A percentile compares a stretch with the other conserved stretches of the same genome.
Evolutionary conservation across 2,888 invertebrate genomes (phyloP).

Genomic region (Netelia inedita): DNA sequence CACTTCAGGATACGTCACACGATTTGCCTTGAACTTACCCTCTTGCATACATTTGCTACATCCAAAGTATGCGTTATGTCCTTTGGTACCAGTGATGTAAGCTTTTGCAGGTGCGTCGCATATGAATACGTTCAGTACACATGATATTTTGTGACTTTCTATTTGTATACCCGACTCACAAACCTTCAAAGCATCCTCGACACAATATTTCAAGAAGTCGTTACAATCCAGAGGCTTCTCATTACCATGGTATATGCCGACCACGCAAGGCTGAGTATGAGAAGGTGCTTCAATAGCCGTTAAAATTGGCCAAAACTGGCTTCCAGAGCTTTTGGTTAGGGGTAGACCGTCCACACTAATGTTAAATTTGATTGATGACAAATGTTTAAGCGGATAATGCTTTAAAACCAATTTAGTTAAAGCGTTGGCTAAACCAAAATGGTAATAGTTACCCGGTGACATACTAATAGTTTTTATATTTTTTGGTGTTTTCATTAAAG

Average conservation of each 20-base stretch:
- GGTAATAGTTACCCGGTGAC: not conserved
- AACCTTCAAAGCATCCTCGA: not conserved
- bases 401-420: not conserved
- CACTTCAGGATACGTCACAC: conserved; percentile 47
- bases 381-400: not conserved
- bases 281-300: not conserved
- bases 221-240: conserved; percentile 2
- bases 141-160: not conserved
- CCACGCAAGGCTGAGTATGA: not conserved
- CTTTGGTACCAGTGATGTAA: conserved; percentile 63
- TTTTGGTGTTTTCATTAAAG: conserved; percentile 7
- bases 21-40: conserved; percentile 42
- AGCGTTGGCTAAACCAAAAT: not conserved
- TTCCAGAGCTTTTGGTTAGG: not conserved
- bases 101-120: conserved; percentile 63
- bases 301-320: conserved; percentile 9
- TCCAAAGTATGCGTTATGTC: conserved; percentile 68
- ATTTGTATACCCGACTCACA: not conserved
- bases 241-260: conserved; percentile 3
- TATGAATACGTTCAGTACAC: not conserved
- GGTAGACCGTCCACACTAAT: conserved; percentile 3
- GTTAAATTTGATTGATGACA: not conserved
- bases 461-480: not conserved
- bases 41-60: conserved; percentile 66
- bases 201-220: not conserved